Evolutionary conservation across 2,113 vertebrate species (phyloP), one percentile per base, ranked within the genome.

Genomic region (Romanogobio albipinnatus): DNA sequence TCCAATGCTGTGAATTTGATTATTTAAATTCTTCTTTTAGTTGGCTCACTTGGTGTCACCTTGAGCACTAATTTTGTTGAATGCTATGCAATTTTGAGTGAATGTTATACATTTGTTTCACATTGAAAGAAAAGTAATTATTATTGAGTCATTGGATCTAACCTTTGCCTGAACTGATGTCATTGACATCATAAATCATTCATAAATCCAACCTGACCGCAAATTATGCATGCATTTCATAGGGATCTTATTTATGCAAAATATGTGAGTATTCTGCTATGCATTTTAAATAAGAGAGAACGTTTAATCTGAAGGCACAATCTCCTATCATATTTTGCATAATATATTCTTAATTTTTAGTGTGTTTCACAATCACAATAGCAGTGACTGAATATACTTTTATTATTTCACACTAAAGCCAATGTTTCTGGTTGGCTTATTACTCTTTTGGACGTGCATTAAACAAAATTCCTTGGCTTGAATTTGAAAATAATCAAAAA

Each of bases 171-270:
- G 9, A 5, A 61, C 11, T 62, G n/a, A 62, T 47, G 22, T 26
- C 36, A 26, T 61, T 45, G 26, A 79, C n/a, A 29, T 62, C 53
- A 58, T 78, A 39, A 78, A 78, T 64, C n/a, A 66, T 80, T 49
- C 15, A 80, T 22, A 64, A 49, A 80, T 11, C 9, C 15, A 80
- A 49, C 24, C 59, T 66, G 59, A 29, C 9, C 33, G 39, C 43
- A 64, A 47, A 29, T 19, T 80, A 47, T 49, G 29, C 29, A 59
- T 29, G 58, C 58, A 2, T 53, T 36, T 62, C 7, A 26, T 24
- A 22, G 2, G n/a, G 49, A 24, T 79, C 53, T 77, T 49, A 64
- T 81, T 82, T 62, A 82, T 64, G 43, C 9, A 26, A 68, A 70
- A 82, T 33, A 68, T 51, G 62, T 33, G 5, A 66, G 5, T 71